Evolutionary conservation across 2,797 vertebrate genomes (phyloP).

Genomic region (Oryzias dopingdopingensis): DNA sequence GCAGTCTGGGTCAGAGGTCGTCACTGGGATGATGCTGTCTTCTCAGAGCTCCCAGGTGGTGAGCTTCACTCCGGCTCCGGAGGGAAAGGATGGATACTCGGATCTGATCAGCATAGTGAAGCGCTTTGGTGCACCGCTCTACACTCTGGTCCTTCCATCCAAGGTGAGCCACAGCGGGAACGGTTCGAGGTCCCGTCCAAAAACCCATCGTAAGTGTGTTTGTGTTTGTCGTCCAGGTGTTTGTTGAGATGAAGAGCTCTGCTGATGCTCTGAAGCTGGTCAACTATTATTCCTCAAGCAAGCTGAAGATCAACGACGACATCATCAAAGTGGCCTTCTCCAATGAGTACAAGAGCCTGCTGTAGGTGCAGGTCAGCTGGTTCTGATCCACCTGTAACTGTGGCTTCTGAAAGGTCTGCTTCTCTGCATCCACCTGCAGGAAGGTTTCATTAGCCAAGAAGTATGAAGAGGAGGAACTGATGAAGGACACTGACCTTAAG

Average conservation of each 20-base stretch:
- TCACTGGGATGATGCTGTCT: not conserved
- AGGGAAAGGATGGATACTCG: slow-evolving; percentile 42
- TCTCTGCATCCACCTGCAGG: slow-evolving; percentile 35
- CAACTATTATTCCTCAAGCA: slow-evolving; percentile 57
- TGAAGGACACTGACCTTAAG: not conserved
- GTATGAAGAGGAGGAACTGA: slow-evolving; percentile 38
- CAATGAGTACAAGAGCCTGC: slow-evolving; percentile 66
- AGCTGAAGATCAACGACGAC: slow-evolving; percentile 63
- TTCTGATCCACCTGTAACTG: not conserved
- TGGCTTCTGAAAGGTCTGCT: not conserved
- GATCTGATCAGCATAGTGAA: slow-evolving; percentile 67
- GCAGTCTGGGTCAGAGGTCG: not conserved
- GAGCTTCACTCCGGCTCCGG: slow-evolving; percentile 64
- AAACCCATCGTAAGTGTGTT: not conserved
- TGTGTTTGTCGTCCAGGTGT: slow-evolving; percentile 49
- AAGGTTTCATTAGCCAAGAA: slow-evolving; percentile 29
- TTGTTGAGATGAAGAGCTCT: slow-evolving; percentile 66
- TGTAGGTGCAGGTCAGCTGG: slow-evolving; percentile 46
- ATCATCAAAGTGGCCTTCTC: slow-evolving; percentile 67
- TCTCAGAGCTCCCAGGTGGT: slow-evolving; percentile 67
- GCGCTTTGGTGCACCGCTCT: slow-evolving; percentile 69
- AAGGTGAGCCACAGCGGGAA: slow-evolving; percentile 47
- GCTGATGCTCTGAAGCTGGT: slow-evolving; percentile 72
- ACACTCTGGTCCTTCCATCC: slow-evolving; percentile 67
- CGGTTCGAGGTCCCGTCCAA: not conserved